Conservation (phyloP, 2,888 invertebrate genomes). For the Ophion ellenae region DNA sequence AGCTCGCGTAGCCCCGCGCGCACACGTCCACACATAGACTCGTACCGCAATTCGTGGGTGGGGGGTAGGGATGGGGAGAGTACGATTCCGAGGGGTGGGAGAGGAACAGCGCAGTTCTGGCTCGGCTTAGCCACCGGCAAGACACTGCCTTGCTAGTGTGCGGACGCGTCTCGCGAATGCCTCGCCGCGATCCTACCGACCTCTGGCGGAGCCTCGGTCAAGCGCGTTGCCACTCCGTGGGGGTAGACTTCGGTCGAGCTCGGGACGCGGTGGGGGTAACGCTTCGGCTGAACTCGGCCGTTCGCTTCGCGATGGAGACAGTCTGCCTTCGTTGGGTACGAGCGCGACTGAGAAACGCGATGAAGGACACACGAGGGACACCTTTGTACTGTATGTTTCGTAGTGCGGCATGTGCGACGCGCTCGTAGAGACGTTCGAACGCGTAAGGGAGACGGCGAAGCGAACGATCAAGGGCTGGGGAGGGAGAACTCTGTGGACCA, state of each 20-base stretch:
- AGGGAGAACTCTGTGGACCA: background rate
- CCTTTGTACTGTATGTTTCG: background rate
- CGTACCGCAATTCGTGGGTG: constrained; percentile 8
- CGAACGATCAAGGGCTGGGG: background rate
- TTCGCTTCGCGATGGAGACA: background rate
- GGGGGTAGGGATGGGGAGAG: background rate
- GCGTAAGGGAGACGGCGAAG: background rate
- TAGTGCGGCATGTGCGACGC: background rate
- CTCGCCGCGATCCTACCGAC: background rate
- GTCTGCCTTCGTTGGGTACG: background rate
- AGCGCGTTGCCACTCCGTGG: constrained; percentile 16
- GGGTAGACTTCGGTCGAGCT: constrained; percentile 16
- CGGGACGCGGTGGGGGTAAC: constrained; percentile 11
- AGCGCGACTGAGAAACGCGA: background rate
- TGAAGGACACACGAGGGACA: background rate
- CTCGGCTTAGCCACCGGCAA: constrained; percentile 43
- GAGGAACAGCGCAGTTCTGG: constrained; percentile 47
- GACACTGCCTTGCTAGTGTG: constrained; percentile 38
- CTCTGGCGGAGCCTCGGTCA: constrained; percentile 27
- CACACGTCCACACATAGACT: constrained; percentile 19
- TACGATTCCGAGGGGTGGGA: constrained; percentile 1
- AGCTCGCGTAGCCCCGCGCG: constrained; percentile 50
- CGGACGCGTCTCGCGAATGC: constrained; percentile 26
- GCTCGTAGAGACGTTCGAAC: background rate
- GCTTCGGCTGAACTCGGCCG: constrained; percentile 9